Conservation (phyloP, 1,140 invertebrate species). For the Mycetomoellerius zeteki region DNA sequence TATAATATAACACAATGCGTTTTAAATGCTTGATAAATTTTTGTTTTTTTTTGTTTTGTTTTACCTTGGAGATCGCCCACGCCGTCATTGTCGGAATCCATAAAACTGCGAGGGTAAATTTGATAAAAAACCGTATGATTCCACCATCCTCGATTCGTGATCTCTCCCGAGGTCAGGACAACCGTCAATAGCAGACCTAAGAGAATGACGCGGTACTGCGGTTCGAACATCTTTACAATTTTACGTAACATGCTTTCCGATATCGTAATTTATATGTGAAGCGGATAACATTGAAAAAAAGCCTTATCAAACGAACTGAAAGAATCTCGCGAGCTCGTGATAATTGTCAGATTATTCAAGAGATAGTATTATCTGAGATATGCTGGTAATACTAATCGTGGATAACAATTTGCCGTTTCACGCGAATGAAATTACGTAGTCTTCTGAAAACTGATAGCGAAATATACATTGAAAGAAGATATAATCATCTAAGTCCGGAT, state of each 20-base stretch:
- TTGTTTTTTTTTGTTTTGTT: conserved; percentile 5
- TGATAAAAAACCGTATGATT: conserved; percentile 92
- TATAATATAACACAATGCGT: background rate
- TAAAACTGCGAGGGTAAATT: conserved; percentile 92
- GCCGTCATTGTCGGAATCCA: conserved; percentile 91
- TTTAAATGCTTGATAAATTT: background rate
- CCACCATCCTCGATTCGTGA: conserved; percentile 90
- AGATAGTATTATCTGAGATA: background rate
- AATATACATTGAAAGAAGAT: background rate
- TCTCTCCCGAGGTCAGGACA: conserved; percentile 64
- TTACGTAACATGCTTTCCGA: background rate
- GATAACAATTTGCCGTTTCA: background rate
- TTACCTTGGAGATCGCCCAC: conserved; percentile 92
- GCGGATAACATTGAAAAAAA: conserved; percentile 22
- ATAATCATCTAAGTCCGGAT: background rate
- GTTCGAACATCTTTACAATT: conserved; percentile 49
- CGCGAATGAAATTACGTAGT: conserved; percentile 2
- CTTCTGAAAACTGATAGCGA: background rate
- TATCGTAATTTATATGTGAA: conserved; percentile 50
- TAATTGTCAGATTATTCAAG: conserved; percentile 1
- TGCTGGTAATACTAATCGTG: background rate
- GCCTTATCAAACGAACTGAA: conserved; percentile 42
- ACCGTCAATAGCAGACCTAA: conserved; percentile 15
- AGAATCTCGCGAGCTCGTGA: background rate
- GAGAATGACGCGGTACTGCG: background rate